Percentiles rank a stretch among this genome's conserved stretches.
These are phyloP conservation scores for Pammene fasciana DNA, from an alignment of 2,888 invertebrate species.

Conservation along the genomic window DNA sequence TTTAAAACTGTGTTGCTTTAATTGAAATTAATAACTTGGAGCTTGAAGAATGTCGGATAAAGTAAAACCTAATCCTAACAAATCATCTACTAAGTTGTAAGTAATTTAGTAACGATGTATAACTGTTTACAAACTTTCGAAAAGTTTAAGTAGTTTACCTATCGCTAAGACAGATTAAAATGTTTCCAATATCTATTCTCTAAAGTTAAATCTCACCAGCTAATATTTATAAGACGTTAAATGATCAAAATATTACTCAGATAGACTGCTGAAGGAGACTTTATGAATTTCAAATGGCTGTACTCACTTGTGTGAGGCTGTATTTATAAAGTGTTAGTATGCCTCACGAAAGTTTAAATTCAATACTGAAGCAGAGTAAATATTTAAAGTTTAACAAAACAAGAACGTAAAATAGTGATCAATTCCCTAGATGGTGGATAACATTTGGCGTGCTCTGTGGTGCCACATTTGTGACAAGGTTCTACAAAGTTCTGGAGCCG, in stretches of 20 bases:
- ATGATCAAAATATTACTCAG: no score
- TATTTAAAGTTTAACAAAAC: not conserved
- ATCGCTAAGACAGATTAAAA: no score
- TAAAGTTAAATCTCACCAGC: no score
- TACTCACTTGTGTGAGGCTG: no score
- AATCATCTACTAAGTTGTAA: conserved; percentile 46
- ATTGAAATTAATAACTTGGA: not conserved
- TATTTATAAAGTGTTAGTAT: no score
- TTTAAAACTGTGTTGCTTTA: not conserved
- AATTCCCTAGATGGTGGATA: conserved; percentile 83
- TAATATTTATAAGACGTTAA: no score
- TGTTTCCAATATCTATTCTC: no score
- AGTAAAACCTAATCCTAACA: conserved; percentile 34
- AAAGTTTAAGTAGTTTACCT: conserved; percentile 11
- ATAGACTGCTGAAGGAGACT: no score
- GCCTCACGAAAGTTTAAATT: no score
- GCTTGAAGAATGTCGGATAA: conserved; percentile 45
- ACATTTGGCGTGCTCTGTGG: conserved; percentile 85
- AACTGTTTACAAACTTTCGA: conserved; percentile 27
- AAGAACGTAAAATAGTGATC: not conserved
- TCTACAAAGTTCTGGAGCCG: conserved; percentile 95
- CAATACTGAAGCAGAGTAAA: no score
- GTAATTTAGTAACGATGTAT: not conserved
- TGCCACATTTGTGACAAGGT: conserved; percentile 89
- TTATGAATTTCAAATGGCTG: no score